Conservation (phyloP, 2,797 vertebrate genomes). For the Hephaestus fuliginosus region DNA sequence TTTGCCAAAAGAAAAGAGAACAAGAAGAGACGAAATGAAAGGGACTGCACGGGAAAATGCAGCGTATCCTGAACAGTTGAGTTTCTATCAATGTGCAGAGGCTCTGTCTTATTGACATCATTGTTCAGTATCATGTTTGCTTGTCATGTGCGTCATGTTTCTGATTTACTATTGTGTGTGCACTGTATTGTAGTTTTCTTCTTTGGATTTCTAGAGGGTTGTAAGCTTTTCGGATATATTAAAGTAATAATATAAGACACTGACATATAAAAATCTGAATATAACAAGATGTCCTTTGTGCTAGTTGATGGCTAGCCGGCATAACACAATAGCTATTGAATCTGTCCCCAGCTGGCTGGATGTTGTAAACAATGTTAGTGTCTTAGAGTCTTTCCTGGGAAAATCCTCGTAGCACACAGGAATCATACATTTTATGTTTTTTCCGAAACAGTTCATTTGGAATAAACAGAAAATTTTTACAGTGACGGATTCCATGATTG, state of each 20-base stretch:
- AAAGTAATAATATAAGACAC: neutral
- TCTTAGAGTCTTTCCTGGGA: neutral
- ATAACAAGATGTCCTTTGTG: neutral
- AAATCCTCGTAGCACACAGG: neutral
- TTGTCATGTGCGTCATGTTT: conserved; percentile 34
- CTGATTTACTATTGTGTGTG: neutral
- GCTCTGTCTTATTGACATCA: conserved; percentile 23
- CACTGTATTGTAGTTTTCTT: neutral
- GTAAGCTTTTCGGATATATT: neutral
- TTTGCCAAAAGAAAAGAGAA: neutral
- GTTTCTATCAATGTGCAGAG: neutral
- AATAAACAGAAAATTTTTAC: neutral
- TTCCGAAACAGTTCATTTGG: neutral
- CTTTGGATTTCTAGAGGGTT: conserved; percentile 7
- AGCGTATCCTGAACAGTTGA: conserved; percentile 7
- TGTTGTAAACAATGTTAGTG: neutral
- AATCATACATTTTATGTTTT: neutral
- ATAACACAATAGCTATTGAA: neutral
- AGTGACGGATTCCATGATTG: neutral
- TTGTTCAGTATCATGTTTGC: conserved; percentile 25
- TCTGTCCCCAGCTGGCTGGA: conserved; percentile 1
- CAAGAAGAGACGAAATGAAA: conserved; percentile 23
- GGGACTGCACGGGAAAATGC: conserved; percentile 18
- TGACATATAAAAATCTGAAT: conserved; percentile 12
- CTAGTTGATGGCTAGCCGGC: neutral